Evolutionary conservation across 2,113 vertebrate genomes (phyloP), one percentile per base, ranked within the genome.

Genomic region (Larimichthys polyactis): DNA sequence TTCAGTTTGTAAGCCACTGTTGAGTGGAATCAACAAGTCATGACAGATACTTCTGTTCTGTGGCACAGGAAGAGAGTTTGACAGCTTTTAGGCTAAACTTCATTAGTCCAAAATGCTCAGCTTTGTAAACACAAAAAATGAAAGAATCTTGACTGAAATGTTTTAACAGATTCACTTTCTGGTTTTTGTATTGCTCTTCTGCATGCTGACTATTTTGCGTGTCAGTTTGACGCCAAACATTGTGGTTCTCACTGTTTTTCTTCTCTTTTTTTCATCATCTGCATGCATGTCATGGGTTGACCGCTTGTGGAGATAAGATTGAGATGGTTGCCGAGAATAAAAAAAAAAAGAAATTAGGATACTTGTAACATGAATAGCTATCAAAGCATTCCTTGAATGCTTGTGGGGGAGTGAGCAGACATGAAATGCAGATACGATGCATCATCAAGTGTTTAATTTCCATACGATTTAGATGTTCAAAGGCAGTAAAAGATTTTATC

Each of bases 11-110:
- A 66, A 78, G 77, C 77, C 70, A 43, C 36, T 57, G 79, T 54
- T 78, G 77, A 88, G 46, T 48, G 70, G 59, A 84, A 70, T 81
- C 79, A 75, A 78, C 69, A 68, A 69, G 63, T 87, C 58, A 75
- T 32, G 72, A 83, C 59, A 70, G 64, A 69, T n/a, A 70, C n/a
- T 69, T 86, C 68, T 79, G 78, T 71, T 75, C 1, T 14, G 64
- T 52, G 49, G 65, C 66, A 82, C 29, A 59, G 27, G 12, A 71
- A 22, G 49, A 44, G 64, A 58, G 17, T 58, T 14, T 80, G 81
- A 77, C 71, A 72, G 69, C 22, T 80, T 75, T 72, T 32, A 59
- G 46, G 44, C 55, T 74, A 44, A 76, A 52, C 36, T 63, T 77
- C 60, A 69, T 69, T 46, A 65, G 22, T 63, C 48, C 43, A 44